Percentiles rank a stretch among this genome's conserved stretches.
These are phyloP conservation scores for Hypotaenidia okinawae DNA, from an alignment of 2,797 vertebrate species.

Conservation along the genomic window DNA sequence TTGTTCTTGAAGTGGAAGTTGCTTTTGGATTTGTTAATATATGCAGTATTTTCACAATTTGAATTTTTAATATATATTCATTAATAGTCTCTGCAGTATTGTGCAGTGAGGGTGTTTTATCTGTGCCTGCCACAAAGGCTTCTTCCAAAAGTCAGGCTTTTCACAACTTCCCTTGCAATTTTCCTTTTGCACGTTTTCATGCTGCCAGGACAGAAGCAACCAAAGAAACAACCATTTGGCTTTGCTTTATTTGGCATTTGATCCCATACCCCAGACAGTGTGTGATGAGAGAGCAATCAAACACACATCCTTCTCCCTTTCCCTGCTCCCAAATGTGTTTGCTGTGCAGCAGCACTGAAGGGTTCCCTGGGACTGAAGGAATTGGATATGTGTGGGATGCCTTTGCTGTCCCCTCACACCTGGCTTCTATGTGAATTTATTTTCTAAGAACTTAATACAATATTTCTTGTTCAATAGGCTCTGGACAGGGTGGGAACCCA, in stretches of 20 bases:
- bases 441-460: neutral
- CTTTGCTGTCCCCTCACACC: neutral
- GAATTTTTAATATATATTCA: constrained; percentile 61
- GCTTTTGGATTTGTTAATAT: constrained; percentile 27
- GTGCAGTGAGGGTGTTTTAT: constrained; percentile 30
- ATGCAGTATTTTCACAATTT: constrained; percentile 2
- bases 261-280: neutral
- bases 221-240: neutral
- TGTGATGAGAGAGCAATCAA: neutral
- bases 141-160: neutral
- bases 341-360: neutral
- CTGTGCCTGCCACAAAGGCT: constrained; percentile 43
- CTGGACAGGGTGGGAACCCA: neutral
- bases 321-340: neutral
- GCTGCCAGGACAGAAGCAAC: neutral
- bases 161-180: neutral
- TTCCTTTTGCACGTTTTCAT: neutral
- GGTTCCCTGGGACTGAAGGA: neutral
- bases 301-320: neutral
- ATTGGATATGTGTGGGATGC: neutral
- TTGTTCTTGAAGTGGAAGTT: constrained; percentile 17
- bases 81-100: neutral
- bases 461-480: neutral
- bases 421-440: neutral
- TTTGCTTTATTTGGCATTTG: neutral